Base-by-base conservation (phyloP, 2,113 vertebrate species). In the Catharus bicknelli region DNA sequence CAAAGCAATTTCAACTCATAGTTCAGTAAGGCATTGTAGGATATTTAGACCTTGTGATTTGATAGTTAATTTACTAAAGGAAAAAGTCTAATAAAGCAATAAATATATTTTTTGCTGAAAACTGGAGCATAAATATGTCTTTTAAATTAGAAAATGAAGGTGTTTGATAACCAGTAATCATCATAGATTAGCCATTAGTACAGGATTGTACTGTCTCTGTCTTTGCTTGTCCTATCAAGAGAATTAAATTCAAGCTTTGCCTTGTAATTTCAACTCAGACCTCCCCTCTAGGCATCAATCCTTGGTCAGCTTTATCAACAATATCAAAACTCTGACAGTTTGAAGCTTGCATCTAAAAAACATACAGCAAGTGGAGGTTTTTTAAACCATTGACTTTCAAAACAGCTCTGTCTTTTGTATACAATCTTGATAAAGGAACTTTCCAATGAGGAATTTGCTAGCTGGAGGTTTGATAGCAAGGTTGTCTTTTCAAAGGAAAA, bases 301-400 rank as follows among this genome's bases (percentile, higher is more conserved):
- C 47, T 69, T 86, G 86, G 79, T 54, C 27, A 73, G 83, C 55
- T 97, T 98, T 97, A 97, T 97, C 95, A 97, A 96, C 79, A 94
- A 73, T 94, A 97, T 94, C 90, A 97, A 95, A 97, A 96, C 70
- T 93, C 85, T 97, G 97, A 97, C 96, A 95, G 96, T 96, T 95
- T 96, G 96, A 98, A 98, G 83, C 94, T 90, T 90, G 87, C 88
- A 81, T 97, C 91, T 96, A 38, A 86, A 96, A 97, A 94, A 88
- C 77, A 95, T 64, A 90, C 38, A 89, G 73, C 10, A 70, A 96
- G 55, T 8, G n/a, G 32, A 85, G 94, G 30, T 86, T 94, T 96
- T 70, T 67, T 59, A 88, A 95, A 89, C n/a, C 90, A 96, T 95
- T 97, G 96, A 97, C 96, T 98, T 98, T 97, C 97, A 97, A 97